A percentile compares a stretch with the other conserved stretches of the same genome.
Conservation (phyloP, 2,797 vertebrate species). For the Sarcoramphus papa region DNA sequence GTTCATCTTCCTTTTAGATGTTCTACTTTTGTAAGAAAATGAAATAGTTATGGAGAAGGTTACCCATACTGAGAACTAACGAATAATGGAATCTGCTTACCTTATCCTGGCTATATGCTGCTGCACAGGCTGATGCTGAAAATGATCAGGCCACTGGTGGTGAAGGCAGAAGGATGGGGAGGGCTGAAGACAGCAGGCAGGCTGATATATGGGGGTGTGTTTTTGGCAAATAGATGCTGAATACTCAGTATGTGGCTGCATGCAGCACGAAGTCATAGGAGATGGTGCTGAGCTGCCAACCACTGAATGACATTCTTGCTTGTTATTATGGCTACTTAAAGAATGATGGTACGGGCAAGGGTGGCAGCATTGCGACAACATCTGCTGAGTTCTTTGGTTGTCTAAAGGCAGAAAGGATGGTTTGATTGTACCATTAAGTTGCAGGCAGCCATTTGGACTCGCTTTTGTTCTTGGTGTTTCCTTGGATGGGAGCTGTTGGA, state of each 20-base stretch:
- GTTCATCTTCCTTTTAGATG: not conserved
- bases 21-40: not conserved
- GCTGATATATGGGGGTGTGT: constrained; percentile 70
- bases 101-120: constrained; percentile 78
- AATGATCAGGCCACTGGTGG: constrained; percentile 88
- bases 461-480: constrained; percentile 68
- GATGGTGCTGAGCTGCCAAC: constrained; percentile 55
- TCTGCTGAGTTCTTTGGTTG: constrained; percentile 75
- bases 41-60: not conserved
- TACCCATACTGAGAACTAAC: not conserved
- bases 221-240: constrained; percentile 77
- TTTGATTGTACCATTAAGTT: constrained; percentile 80
- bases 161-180: constrained; percentile 80
- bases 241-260: constrained; percentile 72
- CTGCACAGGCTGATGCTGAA: constrained; percentile 82
- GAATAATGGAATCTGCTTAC: constrained; percentile 66
- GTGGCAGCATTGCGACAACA: constrained; percentile 78
- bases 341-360: constrained; percentile 82
- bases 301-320: constrained; percentile 78
- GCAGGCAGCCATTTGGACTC: constrained; percentile 80
- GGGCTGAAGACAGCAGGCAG: constrained; percentile 82
- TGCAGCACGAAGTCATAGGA: constrained; percentile 67
- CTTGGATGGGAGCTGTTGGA: constrained; percentile 44
- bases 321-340: constrained; percentile 75
- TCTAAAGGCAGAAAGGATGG: constrained; percentile 74